A percentile compares a stretch with the other conserved stretches of the same genome.
These are phyloP conservation scores for Amblyjoppa fuscipennis DNA, from an alignment of 2,888 invertebrate species.

Conservation along the genomic window DNA sequence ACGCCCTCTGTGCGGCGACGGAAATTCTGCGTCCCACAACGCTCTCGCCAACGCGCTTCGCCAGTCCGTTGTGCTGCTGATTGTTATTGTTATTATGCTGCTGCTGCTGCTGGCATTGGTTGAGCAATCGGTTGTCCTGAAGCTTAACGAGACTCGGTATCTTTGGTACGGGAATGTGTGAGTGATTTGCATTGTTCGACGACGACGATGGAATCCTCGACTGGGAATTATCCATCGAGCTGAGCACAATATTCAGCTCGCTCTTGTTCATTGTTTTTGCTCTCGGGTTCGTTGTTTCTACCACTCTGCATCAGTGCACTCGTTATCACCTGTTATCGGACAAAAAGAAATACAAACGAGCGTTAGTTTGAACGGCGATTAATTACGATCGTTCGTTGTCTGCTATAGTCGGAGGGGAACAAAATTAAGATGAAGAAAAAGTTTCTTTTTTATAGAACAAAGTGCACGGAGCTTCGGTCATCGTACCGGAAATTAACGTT, in stretches of 20 bases:
- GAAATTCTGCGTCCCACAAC: slow-evolving; percentile 74
- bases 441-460: too few species aligned
- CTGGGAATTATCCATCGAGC: slow-evolving; percentile 65
- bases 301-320: slow-evolving; percentile 6
- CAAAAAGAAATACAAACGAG: slow-evolving; percentile 5
- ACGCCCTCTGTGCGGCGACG: slow-evolving; percentile 82
- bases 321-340: slow-evolving; percentile 46
- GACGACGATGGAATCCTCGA: slow-evolving; percentile 54
- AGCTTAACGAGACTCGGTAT: slow-evolving; percentile 75
- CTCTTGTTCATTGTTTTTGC: slow-evolving; percentile 77
- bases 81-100: slow-evolving; percentile 26
- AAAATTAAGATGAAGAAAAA: too few species aligned
- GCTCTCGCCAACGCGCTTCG: slow-evolving; percentile 54
- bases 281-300: slow-evolving; percentile 24
- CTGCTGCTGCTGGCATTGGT: slow-evolving; percentile 57
- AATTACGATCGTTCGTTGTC: background rate
- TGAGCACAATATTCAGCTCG: slow-evolving; percentile 79
- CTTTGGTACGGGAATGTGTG: slow-evolving; percentile 83
- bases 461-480: too few species aligned
- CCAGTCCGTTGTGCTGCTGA: slow-evolving; percentile 50
- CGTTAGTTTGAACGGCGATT: background rate
- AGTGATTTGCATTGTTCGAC: slow-evolving; percentile 73
- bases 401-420: too few species aligned
- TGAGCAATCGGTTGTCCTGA: slow-evolving; percentile 69
- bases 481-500: too few species aligned